Evolutionary conservation across 53 echinoderm and acorn worm species (phyloP), one percentile per base, ranked within the genome.

Genomic region (Zoroaster sp.): DNA sequence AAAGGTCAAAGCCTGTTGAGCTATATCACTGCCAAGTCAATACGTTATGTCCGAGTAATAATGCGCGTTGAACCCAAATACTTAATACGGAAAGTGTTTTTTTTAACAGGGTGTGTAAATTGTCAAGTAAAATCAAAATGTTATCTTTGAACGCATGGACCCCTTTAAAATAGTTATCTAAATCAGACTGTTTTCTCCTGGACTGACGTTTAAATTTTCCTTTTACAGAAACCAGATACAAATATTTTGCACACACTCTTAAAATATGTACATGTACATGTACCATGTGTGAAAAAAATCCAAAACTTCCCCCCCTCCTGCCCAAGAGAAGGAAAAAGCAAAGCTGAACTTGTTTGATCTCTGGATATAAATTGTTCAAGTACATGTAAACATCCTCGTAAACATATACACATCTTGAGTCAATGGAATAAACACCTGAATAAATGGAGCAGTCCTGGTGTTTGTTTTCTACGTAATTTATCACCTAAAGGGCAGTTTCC

Each of bases 301-400:
- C 3, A 68, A 14, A 11, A 66, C 43, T 44, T 14, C n/a, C 69
- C 70, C 21, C 70, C 40, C 34, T 20, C 13, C 65, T 20, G n/a
- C 8, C 31, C 33, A 34, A 23, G 45, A 69, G 6, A 35, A 28
- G 17, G 30, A 65, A 65, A 33, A 66, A 15, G 4, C 32, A 5
- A 21, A 42, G 49, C 85, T 71, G 85, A 85, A 85, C 85, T 85
- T 85, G 49, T 45, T 71, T 85, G 85, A 85, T 69, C 85, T 46
- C 70, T 34, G 71, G 42, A 71, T 66, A 85, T 85, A 85, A 85
- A 85, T 85, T 85, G 70, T 85, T 85, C 85, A 85, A 71, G 85
- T 85, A 36, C 85, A 49, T 85, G 85, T 85, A 85, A 85, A 85
- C 85, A 85, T 85, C 85, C 85, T 69, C 12, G 44, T 71, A 82